Percentiles rank a stretch among this genome's conserved stretches.
phyloP scores from a whole-genome alignment of 2,888 invertebrate genomes.

The Himalopsyche tibetana region DNA sequence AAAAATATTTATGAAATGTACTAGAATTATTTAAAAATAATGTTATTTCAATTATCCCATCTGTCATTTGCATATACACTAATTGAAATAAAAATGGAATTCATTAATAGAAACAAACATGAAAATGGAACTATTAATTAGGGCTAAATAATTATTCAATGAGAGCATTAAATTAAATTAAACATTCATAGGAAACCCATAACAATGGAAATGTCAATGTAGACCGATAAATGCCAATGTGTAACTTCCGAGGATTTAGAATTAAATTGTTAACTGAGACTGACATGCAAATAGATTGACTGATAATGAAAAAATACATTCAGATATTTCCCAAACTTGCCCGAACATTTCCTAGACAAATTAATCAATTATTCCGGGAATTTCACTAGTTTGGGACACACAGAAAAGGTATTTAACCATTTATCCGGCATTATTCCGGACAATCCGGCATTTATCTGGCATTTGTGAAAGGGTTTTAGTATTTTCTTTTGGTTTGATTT shows the following conservation, averaged over 20 bases:
- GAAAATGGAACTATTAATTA: no score
- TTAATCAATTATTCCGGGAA: conserved; percentile 10
- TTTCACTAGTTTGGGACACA: conserved; percentile 12
- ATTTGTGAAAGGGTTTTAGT: neutral
- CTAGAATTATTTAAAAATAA: no score
- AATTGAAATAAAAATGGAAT: no score
- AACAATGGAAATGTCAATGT: no score
- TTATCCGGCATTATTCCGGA: neutral
- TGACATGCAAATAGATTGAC: conserved; percentile 9
- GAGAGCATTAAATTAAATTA: no score
- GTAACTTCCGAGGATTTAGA: neutral
- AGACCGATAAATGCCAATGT: no score
- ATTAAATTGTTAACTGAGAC: neutral
- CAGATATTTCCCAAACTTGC: neutral
- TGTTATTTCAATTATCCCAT: no score
- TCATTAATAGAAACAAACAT: no score
- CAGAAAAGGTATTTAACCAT: conserved; percentile 5
- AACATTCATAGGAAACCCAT: no score
- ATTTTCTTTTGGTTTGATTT: conserved; percentile 29
- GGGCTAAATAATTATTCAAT: no score
- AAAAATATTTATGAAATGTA: no score
- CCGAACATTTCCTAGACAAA: conserved; percentile 13
- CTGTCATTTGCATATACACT: no score
- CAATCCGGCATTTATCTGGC: conserved; percentile 5
- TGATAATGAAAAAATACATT: conserved; percentile 13